Base-by-base conservation (phyloP, 2,113 vertebrate genomes). In the Lampris incognitus region DNA sequence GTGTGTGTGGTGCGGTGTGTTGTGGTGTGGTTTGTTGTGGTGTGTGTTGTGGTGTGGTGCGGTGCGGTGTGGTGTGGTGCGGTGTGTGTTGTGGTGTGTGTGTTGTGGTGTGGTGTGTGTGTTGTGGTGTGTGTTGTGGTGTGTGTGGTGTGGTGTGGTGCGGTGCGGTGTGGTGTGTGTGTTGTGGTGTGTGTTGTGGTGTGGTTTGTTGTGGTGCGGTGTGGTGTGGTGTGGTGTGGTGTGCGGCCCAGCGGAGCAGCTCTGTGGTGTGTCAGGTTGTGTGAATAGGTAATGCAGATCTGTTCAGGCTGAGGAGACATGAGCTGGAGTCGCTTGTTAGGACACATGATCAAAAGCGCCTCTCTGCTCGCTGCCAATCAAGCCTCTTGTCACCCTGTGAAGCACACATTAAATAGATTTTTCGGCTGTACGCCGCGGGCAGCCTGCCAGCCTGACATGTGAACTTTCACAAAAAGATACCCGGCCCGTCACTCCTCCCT, bases 311-410 rank as follows among this genome's bases (percentile, higher is more conserved):
- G 95, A 97, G 92, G 94, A 97, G 96, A 96, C 95, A 96, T 95
- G 94, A 96, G 95, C 94, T 96, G 96, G 97, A 97, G 97, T 95
- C 94, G 95, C 96, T 98, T 97, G 96, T 98, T 97, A 98, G 95
- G 96, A 97, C 95, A 95, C 94, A 96, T 95, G 96, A 97, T 98
- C 96, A 97, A 97, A 98, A 96, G 96, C 94, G 91, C 91, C 94
- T 95, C 94, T 96, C 94, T 95, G 94, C 94, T 96, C 95, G 95
- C 95, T 98, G 97, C 96, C 97, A 97, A 95, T 98, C 97, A 97
- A 95, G 90, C 94, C 96, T 97, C 95, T 94, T 95, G 95, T 95
- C 92, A 94, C 95, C 95, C 96, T 93, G 92, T 94, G 95, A 96
- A 96, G 95, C 95, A 96, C 96, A 96, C 95, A 95, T 97, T 97